Evolutionary conservation across 2,888 invertebrate species (phyloP).

Genomic region (Drosophila fulvimacula): DNA sequence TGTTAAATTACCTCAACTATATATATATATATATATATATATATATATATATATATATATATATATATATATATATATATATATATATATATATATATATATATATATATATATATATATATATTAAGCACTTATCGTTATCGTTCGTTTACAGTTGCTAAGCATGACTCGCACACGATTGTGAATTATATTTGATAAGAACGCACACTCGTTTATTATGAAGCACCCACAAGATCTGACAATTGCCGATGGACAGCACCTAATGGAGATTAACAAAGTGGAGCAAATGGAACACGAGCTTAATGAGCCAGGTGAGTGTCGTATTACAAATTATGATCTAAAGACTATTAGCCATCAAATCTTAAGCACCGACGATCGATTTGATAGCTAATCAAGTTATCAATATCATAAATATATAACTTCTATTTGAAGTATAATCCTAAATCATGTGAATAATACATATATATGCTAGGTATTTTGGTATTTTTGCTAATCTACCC

Average conservation of each 20-base stretch:
- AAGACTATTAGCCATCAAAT: neutral
- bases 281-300: conserved; percentile 71
- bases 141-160: conserved; percentile 56
- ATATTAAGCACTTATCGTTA: conserved; percentile 46
- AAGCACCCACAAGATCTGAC: conserved; percentile 77
- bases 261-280: conserved; percentile 64
- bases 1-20: conserved; percentile 30
- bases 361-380: conserved; percentile 3
- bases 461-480: no score
- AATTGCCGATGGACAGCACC: conserved; percentile 60
- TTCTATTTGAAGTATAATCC: neutral
- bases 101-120: conserved; percentile 3
- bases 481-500: neutral
- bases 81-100: conserved; percentile 29
- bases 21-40: conserved; percentile 16
- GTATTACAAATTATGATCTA: neutral
- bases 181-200: conserved; percentile 39
- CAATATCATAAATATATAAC: conserved; percentile 9
- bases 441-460: neutral
- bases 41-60: conserved; percentile 29
- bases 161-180: conserved; percentile 41
- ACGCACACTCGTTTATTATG: conserved; percentile 61
- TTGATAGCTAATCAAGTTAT: conserved; percentile 4
- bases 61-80: conserved; percentile 29
- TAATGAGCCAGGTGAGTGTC: conserved; percentile 71